Evolutionary conservation across 2,113 vertebrate genomes (phyloP), one percentile per base, ranked within the genome.

Genomic region (Corvus cornix): DNA sequence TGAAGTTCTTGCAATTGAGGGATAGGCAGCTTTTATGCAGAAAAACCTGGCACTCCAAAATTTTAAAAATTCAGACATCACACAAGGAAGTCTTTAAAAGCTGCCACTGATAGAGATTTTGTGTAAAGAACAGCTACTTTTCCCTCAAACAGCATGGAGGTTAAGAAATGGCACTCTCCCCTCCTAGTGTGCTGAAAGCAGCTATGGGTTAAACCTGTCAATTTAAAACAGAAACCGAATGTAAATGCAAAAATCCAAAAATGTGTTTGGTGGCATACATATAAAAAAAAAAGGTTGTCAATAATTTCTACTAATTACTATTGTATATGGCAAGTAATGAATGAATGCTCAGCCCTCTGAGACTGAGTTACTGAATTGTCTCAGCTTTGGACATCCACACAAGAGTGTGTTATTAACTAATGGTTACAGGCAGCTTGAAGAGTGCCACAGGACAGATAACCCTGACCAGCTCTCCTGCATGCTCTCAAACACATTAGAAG

Each of bases 11-110:
- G 58, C 53, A 76, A 3, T 51, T 73, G 84, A 79, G 51, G 49
- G 58, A 82, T 96, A 95, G 93, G 84, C 46, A 76, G 89, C 77
- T 96, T 95, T 95, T 88, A 83, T 48, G 59, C 58, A 91, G 84
- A 94, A 96, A 94, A 85, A 76, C 35, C 89, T 90, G 67, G 70
- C 37, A 62, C 39, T 83, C 85, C 87, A 85, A 72, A 79, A 85
- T 39, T 93, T 94, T 76, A 20, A 55, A 90, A 89, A 95, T 76
- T 75, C 91, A 87, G 67, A 60, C 46, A 48, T 87, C n/a, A 46
- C 73, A 80, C n/a, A 79, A 87, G 8, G 56, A 91, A 93, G 70
- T 63, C 74, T 95, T 92, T 91, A 83, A 91, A 93, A 91, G 33
- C 72, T 90, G 66, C 89, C 67, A 31, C 60, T 33, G 82, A 59